phyloP scores from a whole-genome alignment of 2,113 vertebrate genomes.

The Lanius collurio region DNA sequence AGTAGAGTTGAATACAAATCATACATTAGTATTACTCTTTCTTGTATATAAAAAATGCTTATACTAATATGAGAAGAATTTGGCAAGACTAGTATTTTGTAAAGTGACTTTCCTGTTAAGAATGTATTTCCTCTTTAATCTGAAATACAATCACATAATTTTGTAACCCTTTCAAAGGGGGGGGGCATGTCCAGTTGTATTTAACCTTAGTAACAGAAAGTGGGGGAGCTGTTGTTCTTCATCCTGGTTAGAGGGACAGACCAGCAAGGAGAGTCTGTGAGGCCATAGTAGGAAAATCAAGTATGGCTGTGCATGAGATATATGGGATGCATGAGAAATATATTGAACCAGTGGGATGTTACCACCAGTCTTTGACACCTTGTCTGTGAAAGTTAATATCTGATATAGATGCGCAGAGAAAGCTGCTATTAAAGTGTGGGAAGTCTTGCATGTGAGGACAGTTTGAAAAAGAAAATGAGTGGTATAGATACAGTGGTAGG shows the following conservation, averaged over 20 bases:
- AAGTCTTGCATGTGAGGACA: neutral
- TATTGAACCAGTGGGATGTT: neutral
- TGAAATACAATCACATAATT: neutral
- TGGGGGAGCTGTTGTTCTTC: neutral
- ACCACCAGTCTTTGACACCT: neutral
- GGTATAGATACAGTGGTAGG: neutral
- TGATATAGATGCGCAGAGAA: neutral
- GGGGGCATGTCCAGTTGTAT: neutral
- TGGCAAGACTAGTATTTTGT: conserved; percentile 37
- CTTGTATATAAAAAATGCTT: neutral
- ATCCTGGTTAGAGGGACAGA: neutral
- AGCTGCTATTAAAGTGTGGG: neutral
- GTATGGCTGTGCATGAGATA: fast-evolving
- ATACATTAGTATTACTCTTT: neutral
- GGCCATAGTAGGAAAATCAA: neutral
- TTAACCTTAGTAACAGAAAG: neutral
- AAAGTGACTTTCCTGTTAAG: conserved; percentile 10
- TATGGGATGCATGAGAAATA: neutral
- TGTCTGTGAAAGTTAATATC: neutral
- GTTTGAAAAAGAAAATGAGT: neutral
- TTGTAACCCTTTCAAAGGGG: conserved; percentile 10
- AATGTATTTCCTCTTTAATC: conserved; percentile 35
- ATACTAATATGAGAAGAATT: neutral
- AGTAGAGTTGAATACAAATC: neutral
- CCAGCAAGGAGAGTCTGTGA: neutral